Conservation (phyloP, 2,888 invertebrate genomes). For the Epirrita christyi region DNA sequence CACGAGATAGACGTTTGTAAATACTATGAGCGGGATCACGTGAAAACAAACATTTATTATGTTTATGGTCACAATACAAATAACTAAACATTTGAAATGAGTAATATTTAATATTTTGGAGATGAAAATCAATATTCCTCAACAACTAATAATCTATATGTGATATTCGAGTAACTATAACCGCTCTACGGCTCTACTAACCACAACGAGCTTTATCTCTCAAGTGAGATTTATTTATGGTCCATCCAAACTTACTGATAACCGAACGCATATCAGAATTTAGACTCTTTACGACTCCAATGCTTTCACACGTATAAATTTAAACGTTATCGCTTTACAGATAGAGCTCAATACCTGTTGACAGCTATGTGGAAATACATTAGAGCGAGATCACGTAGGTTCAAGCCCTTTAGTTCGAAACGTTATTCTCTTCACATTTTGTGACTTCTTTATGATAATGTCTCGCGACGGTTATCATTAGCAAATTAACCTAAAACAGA, state of each 20-base stretch:
- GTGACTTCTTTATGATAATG: conserved; percentile 14
- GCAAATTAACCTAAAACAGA: conserved; percentile 7
- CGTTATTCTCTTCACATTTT: conserved; percentile 3
- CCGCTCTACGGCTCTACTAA: conserved; percentile 29
- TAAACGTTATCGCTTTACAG: conserved; percentile 18
- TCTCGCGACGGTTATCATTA: conserved; percentile 9
- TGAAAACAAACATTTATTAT: background rate
- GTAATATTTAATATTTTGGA: background rate
- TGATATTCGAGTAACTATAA: conserved; percentile 13
- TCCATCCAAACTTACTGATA: conserved; percentile 54
- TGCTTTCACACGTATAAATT: conserved; percentile 11
- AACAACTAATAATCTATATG: background rate
- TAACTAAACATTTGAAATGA: too few relatives aligned
- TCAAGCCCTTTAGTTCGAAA: conserved; percentile 5
- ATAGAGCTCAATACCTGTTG: conserved; percentile 20
- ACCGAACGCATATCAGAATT: conserved; percentile 55
- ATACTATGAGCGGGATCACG: background rate
- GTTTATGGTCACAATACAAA: too few relatives aligned
- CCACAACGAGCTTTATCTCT: conserved; percentile 59
- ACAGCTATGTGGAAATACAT: conserved; percentile 15
- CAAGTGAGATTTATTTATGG: conserved; percentile 66
- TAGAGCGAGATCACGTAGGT: conserved; percentile 9
- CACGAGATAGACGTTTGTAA: background rate
- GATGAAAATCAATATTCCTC: background rate
- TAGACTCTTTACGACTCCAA: conserved; percentile 44